Percentiles rank a stretch among this genome's conserved stretches.
Evolutionary conservation across 2,113 vertebrate genomes (phyloP).

Genomic region (Elephas maximus): DNA sequence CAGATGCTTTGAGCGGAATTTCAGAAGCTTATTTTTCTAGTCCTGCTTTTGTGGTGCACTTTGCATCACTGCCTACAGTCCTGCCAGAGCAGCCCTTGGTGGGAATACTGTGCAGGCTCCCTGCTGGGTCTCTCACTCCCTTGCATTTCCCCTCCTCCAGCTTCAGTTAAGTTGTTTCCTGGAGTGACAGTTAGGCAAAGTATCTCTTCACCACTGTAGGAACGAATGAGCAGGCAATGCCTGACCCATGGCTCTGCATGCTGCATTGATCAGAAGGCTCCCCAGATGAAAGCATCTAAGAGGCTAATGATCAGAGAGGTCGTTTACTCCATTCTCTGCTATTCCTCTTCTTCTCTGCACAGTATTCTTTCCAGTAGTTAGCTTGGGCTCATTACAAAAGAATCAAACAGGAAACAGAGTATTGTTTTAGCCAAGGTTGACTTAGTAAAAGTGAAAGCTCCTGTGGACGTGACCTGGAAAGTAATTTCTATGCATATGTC

Average conservation of each 20-base stretch:
- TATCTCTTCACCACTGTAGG: not conserved
- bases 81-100: rapidly evolving
- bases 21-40: not conserved
- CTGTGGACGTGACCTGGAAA: not conserved
- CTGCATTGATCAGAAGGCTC: not conserved
- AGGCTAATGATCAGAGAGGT: not conserved
- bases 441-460: slow-evolving; percentile 25
- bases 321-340: not conserved
- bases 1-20: slow-evolving; percentile 62
- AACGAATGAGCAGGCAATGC: not conserved
- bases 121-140: not conserved
- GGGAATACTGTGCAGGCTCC: not conserved
- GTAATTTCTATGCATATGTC: not conserved
- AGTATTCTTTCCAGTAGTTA: not conserved
- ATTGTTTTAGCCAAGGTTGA: slow-evolving; percentile 28
- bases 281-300: not conserved
- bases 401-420: slow-evolving; percentile 50
- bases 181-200: not conserved
- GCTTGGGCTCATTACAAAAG: not conserved
- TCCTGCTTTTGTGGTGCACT: slow-evolving; percentile 26
- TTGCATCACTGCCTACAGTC: not conserved
- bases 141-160: not conserved
- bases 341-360: not conserved
- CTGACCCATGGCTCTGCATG: not conserved
- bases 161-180: not conserved